Percentiles rank a stretch among this genome's conserved stretches.
Conservation (phyloP, 2,113 vertebrate species). For the Hystrix brachyura region DNA sequence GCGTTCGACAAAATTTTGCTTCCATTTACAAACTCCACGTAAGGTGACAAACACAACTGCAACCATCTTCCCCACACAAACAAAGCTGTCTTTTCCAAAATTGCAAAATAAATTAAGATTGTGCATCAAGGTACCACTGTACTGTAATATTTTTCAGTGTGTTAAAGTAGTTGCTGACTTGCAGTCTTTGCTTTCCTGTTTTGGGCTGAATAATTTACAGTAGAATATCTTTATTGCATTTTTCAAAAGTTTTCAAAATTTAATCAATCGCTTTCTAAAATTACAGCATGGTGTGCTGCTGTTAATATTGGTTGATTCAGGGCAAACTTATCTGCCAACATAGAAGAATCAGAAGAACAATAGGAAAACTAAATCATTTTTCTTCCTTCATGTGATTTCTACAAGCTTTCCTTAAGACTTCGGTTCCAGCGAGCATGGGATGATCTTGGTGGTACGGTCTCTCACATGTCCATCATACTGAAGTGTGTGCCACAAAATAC, state of each 20-base stretch:
- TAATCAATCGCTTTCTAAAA: background rate
- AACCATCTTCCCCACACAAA: background rate
- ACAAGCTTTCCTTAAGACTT: background rate
- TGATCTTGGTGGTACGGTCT: rapidly evolving
- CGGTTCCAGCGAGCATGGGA: background rate
- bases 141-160: background rate
- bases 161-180: background rate
- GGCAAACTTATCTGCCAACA: background rate
- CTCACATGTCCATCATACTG: rapidly evolving
- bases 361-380: background rate
- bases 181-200: background rate
- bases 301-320: background rate
- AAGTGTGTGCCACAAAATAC: background rate
- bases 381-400: background rate
- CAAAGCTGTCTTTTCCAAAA: background rate
- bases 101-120: background rate
- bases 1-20: background rate
- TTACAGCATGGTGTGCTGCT: background rate
- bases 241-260: background rate
- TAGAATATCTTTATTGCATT: background rate
- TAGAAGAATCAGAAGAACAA: background rate
- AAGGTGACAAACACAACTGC: background rate
- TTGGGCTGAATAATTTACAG: background rate
- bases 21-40: background rate
- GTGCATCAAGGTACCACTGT: background rate